phyloP scores from a whole-genome alignment of 23 tunicate genomes.

The Ascidia mentula region DNA sequence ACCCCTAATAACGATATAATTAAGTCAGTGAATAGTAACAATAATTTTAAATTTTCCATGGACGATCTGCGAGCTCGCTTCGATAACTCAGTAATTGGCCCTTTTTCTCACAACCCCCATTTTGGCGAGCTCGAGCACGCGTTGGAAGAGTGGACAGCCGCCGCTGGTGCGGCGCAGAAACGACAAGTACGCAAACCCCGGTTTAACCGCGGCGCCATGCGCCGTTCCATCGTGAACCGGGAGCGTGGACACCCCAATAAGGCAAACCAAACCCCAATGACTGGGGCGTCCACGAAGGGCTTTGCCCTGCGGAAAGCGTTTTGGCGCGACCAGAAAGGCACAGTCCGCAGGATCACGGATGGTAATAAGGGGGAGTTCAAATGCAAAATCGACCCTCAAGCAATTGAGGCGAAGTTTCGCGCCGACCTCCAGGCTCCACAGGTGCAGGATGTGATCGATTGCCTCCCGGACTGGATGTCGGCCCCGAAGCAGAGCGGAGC shows the following conservation, averaged over 20 bases:
- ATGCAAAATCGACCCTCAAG: neutral
- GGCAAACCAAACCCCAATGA: neutral
- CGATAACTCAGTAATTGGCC: neutral
- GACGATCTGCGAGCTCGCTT: conserved; percentile 2
- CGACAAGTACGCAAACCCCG: conserved; percentile 1
- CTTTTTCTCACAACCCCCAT: neutral
- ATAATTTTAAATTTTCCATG: neutral
- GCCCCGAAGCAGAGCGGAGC: neutral
- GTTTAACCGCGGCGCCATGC: conserved; percentile 11
- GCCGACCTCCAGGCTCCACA: neutral
- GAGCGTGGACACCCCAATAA: neutral
- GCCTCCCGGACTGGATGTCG: conserved; percentile 13
- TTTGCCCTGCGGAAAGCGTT: neutral
- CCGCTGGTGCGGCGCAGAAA: neutral
- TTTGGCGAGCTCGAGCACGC: conserved; percentile 14
- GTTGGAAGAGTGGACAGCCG: neutral
- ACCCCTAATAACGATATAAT: neutral
- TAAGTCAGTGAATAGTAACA: no score
- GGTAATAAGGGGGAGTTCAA: neutral
- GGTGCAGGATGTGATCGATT: neutral
- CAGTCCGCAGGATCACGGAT: conserved; percentile 16
- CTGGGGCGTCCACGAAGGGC: neutral
- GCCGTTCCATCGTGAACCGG: neutral
- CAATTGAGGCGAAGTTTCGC: neutral
- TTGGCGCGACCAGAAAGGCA: conserved; percentile 24